Conservation (phyloP, 1,140 invertebrate species). For the Carposina sasakii region DNA sequence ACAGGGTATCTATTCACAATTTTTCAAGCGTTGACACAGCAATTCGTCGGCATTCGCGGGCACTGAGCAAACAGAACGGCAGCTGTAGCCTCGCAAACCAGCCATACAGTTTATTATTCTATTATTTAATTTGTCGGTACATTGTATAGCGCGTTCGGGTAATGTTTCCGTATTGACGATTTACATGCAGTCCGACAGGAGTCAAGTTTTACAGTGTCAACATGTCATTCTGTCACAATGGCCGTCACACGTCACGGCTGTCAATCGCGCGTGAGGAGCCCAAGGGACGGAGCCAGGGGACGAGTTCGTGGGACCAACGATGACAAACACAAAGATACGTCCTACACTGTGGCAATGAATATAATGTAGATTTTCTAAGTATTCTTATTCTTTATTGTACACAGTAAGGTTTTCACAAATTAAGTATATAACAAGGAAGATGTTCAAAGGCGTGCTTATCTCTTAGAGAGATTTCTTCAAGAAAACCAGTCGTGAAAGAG, state of each 20-base stretch:
- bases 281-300: slow-evolving; percentile 23
- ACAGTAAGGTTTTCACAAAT: too few species aligned
- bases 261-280: slow-evolving; percentile 66
- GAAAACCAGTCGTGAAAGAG: too few species aligned
- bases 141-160: slow-evolving; percentile 49
- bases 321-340: slow-evolving; percentile 38
- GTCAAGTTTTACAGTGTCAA: slow-evolving; percentile 69
- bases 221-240: slow-evolving; percentile 66
- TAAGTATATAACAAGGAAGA: too few species aligned
- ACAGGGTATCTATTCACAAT: too few species aligned
- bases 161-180: slow-evolving; percentile 63
- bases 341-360: too few species aligned
- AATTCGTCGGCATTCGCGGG: too few species aligned
- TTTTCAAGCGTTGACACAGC: slow-evolving; percentile 18
- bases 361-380: too few species aligned
- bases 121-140: slow-evolving; percentile 68
- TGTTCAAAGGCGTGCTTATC: too few species aligned
- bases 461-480: too few species aligned
- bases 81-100: slow-evolving; percentile 38
- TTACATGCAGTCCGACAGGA: slow-evolving; percentile 67
- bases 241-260: slow-evolving; percentile 64
- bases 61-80: slow-evolving; percentile 29
- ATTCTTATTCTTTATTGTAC: too few species aligned
- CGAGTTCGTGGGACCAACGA: slow-evolving; percentile 31
- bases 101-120: slow-evolving; percentile 54